Evolutionary conservation across 2,797 vertebrate genomes (phyloP).

Genomic region (Typhlichthys eigenmanni): DNA sequence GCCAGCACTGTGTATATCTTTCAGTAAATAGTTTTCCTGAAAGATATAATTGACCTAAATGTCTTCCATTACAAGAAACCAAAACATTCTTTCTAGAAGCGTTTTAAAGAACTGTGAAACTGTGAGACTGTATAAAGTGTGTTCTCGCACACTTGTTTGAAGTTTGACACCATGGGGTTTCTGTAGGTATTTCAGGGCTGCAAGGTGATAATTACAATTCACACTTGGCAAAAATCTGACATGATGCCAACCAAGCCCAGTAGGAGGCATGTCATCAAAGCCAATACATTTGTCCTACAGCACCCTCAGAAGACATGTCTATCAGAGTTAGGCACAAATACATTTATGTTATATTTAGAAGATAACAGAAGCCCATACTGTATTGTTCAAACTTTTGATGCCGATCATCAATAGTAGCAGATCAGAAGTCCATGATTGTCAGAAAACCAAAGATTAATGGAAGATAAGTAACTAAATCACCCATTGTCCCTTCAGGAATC

Average conservation of each 20-base stretch:
- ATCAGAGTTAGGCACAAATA: too few relatives aligned
- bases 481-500: slow-evolving; percentile 8
- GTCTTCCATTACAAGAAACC: too few relatives aligned
- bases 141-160: slow-evolving; percentile 1
- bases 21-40: too few relatives aligned
- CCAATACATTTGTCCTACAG: not conserved
- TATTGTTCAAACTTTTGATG: too few relatives aligned
- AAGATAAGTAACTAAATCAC: slow-evolving; percentile 4
- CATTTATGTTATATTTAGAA: too few relatives aligned
- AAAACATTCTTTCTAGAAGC: too few relatives aligned
- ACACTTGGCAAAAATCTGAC: slow-evolving; percentile 34
- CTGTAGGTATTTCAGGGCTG: slow-evolving; percentile 7
- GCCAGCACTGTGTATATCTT: too few relatives aligned
- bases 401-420: too few relatives aligned
- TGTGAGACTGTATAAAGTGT: not conserved
- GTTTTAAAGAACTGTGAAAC: too few relatives aligned
- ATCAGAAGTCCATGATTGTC: slow-evolving; percentile 9
- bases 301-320: too few relatives aligned
- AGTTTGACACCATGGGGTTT: not conserved
- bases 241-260: slow-evolving; percentile 27
- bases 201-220: slow-evolving; percentile 59
- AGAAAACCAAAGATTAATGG: not conserved
- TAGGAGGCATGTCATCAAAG: slow-evolving; percentile 27
- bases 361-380: too few relatives aligned
- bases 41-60: too few relatives aligned